Conservation (phyloP, 2,797 vertebrate species). For the Pelodytes ibericus region DNA sequence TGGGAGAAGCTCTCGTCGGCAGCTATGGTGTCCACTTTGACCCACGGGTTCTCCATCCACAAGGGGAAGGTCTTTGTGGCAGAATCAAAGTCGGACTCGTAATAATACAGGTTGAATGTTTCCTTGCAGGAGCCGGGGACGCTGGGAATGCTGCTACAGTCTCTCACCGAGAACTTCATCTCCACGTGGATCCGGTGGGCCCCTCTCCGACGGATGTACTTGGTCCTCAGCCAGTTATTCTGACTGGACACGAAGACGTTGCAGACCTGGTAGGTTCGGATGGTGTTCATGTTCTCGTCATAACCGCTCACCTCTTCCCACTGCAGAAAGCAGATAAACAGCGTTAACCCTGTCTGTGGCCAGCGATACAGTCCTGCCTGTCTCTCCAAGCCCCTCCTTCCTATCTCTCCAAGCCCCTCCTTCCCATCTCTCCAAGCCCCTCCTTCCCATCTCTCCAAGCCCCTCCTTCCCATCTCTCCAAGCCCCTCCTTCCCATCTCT, state of each 20-base stretch:
- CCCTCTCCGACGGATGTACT: conserved; percentile 85
- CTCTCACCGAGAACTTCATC: conserved; percentile 95
- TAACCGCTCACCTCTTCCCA: conserved; percentile 98
- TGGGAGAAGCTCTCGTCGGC: conserved; percentile 96
- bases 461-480: too few relatives aligned
- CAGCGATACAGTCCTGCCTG: too few relatives aligned
- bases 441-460: too few relatives aligned
- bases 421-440: too few relatives aligned
- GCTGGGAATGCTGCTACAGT: conserved; percentile 93
- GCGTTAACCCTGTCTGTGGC: too few relatives aligned
- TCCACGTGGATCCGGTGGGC: conserved; percentile 95
- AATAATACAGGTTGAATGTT: conserved; percentile 96
- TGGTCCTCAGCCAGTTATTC: conserved; percentile 96
- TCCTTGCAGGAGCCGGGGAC: conserved; percentile 97
- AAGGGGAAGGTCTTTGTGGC: conserved; percentile 84
- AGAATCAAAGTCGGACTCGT: conserved; percentile 84
- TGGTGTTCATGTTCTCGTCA: conserved; percentile 97
- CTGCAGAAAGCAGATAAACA: conserved; percentile 67
- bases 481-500: too few relatives aligned
- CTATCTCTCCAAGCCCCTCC: too few relatives aligned
- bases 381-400: too few relatives aligned
- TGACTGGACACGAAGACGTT: conserved; percentile 93
- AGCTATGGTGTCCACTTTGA: conserved; percentile 95
- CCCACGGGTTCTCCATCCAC: conserved; percentile 98
- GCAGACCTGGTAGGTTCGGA: conserved; percentile 96